Evolutionary conservation across 2,113 vertebrate genomes (phyloP).

Genomic region (Tyrannus savana): DNA sequence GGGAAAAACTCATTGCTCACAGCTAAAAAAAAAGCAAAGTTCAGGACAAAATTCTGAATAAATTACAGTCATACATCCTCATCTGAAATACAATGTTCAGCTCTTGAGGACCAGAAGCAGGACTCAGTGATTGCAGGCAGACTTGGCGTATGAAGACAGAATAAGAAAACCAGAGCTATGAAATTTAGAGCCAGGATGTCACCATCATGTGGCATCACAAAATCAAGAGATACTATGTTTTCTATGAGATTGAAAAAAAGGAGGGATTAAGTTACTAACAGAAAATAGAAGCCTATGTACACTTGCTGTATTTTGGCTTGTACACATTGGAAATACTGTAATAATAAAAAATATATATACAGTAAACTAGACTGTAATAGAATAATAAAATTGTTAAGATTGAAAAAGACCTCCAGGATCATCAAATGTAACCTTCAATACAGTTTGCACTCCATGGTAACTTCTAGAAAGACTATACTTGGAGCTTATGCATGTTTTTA

Average conservation of each 20-base stretch:
- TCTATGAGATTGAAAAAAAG: background rate
- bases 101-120: background rate
- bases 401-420: background rate
- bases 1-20: background rate
- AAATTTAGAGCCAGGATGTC: background rate
- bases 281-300: background rate
- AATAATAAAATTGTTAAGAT: background rate
- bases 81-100: background rate
- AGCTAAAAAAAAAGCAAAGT: background rate
- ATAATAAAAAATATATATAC: background rate
- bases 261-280: background rate
- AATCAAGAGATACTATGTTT: background rate
- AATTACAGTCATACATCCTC: background rate
- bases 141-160: background rate
- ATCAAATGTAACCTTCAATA: background rate
- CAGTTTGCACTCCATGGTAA: background rate
- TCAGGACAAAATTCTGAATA: background rate
- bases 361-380: background rate
- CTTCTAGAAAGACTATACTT: background rate
- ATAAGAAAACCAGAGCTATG: background rate
- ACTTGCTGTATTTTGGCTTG: background rate
- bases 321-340: rapidly evolving
- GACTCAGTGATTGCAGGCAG: background rate
- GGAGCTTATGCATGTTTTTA: background rate
- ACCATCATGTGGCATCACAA: background rate